Evolutionary conservation across 2,113 vertebrate species (phyloP).

Genomic region (Otus sunia): DNA sequence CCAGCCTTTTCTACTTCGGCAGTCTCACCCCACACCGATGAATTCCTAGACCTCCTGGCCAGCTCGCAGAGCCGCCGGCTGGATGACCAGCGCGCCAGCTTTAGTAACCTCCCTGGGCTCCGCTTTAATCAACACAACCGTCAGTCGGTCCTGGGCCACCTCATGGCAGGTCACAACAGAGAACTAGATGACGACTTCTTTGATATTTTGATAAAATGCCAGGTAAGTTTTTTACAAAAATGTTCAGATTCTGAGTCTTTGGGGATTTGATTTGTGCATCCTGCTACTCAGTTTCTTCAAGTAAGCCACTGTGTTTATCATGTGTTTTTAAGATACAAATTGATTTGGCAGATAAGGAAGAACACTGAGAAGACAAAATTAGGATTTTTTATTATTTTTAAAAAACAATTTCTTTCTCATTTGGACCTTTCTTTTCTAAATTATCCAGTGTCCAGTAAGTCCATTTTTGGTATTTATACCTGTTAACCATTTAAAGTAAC

Average conservation of each 20-base stretch:
- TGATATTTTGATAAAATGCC: slow-evolving; percentile 91
- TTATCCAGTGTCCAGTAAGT: background rate
- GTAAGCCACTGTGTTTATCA: background rate
- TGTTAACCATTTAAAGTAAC: background rate
- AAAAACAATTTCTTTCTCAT: background rate
- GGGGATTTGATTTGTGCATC: background rate
- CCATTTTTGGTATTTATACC: background rate
- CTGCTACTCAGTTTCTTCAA: background rate
- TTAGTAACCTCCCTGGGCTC: slow-evolving; percentile 83
- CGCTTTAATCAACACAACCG: slow-evolving; percentile 74
- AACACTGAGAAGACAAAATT: background rate
- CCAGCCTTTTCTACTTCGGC: slow-evolving; percentile 78
- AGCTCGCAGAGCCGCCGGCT: slow-evolving; percentile 87
- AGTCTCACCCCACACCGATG: slow-evolving; percentile 80
- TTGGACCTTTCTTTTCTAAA: background rate
- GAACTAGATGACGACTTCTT: slow-evolving; percentile 94
- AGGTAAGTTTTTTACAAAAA: slow-evolving; percentile 68
- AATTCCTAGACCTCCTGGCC: slow-evolving; percentile 89
- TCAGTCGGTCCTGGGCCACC: slow-evolving; percentile 78
- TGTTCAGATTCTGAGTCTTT: background rate
- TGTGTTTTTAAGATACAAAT: background rate
- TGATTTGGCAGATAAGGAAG: background rate
- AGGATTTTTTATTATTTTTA: background rate
- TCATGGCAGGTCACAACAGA: slow-evolving; percentile 76
- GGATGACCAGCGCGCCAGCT: slow-evolving; percentile 84